Percentiles rank a stretch among this genome's conserved stretches.
phyloP scores from a whole-genome alignment of 1,140 invertebrate species.

The Papilio xuthus region DNA sequence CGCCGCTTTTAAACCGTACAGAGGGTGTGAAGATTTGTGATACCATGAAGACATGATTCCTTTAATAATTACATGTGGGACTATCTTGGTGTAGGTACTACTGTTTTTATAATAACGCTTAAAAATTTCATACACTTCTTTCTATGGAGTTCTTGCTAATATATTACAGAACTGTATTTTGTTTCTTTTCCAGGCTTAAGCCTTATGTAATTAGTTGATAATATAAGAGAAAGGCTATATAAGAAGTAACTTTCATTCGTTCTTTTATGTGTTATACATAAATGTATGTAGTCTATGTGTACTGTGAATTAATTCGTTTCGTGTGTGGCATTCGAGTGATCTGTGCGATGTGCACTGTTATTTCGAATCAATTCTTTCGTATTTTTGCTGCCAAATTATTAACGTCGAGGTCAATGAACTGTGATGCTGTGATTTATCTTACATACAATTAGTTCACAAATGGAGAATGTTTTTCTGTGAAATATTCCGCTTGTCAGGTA shows the following conservation, averaged over 20 bases:
- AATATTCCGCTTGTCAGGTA: background rate
- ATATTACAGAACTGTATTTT: background rate
- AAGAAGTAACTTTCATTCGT: conserved; percentile 16
- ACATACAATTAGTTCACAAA: conserved; percentile 43
- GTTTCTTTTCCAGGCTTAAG: background rate
- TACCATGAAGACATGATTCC: background rate
- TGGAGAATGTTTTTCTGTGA: conserved; percentile 20
- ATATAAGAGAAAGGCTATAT: conserved; percentile 5
- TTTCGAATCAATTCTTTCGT: conserved; percentile 5
- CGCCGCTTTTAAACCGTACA: conserved; percentile 45
- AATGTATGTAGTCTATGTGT: conserved; percentile 1
- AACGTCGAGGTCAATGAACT: background rate
- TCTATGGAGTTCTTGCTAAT: background rate
- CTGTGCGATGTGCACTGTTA: background rate
- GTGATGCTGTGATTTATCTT: conserved; percentile 53
- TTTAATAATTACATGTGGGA: background rate
- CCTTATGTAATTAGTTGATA: background rate
- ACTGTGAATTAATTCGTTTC: conserved; percentile 17
- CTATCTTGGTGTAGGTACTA: too few species aligned
- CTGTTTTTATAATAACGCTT: too few species aligned
- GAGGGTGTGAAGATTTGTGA: conserved; percentile 42
- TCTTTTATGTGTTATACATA: background rate
- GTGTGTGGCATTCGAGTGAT: background rate
- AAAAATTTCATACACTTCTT: too few species aligned
- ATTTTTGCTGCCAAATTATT: conserved; percentile 13